phyloP scores from a whole-genome alignment of 2,888 invertebrate genomes.

The Lasius fuliginosus region DNA sequence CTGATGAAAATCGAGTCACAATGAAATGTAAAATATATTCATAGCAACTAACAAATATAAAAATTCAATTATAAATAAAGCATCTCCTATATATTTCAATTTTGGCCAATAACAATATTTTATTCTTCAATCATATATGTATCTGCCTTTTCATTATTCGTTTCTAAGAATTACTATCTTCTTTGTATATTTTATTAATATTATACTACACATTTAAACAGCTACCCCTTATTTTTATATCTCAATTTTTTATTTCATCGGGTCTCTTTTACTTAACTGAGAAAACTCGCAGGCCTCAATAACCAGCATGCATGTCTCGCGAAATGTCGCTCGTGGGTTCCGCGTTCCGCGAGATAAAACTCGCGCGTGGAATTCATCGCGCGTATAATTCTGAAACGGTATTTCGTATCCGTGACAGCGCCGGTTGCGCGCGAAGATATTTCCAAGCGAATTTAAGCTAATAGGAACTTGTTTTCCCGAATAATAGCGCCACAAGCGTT shows the following conservation, averaged over 20 bases:
- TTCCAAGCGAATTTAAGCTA: constrained; percentile 46
- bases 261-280: neutral
- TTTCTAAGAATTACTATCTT: neutral
- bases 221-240: no score
- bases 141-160: neutral
- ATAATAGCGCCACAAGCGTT: constrained; percentile 61
- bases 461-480: constrained; percentile 36
- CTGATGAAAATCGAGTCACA: neutral
- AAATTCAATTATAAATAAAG: neutral
- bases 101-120: neutral
- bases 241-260: neutral
- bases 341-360: constrained; percentile 25
- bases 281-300: constrained; percentile 11
- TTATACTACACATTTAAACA: neutral
- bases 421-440: constrained; percentile 14
- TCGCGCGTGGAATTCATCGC: constrained; percentile 1
- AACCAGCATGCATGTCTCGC: constrained; percentile 25
- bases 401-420: neutral
- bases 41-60: neutral
- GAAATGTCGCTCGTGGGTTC: constrained; percentile 31
- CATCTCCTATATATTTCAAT: neutral
- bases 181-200: neutral
- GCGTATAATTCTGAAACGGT: neutral
- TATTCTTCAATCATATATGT: neutral
- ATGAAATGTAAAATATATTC: neutral